Base-by-base conservation (phyloP, 2,888 invertebrate genomes). In the Limnephilus rhombicus region DNA sequence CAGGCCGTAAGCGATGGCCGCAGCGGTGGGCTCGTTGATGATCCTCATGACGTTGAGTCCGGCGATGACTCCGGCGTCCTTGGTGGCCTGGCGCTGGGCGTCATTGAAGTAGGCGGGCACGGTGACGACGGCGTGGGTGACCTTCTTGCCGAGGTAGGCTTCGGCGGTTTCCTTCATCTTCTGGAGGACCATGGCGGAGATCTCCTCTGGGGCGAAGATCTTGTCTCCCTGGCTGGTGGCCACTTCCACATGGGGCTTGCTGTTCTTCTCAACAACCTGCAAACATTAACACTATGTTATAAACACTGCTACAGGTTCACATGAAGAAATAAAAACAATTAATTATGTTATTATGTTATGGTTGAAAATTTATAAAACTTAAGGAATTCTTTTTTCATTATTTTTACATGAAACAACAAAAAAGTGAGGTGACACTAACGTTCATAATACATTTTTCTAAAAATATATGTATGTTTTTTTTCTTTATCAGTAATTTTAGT, bases 91-190 rank as follows among this genome's bases (percentile, higher is more conserved):
- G 96, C 99, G 98, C 96, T 99, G 99, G 94, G 99, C 99, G 96
- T 99, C 99, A 95, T 99, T 99, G 97, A 99, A 99, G 96, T 99
- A 99, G 45, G 99, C 99, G 12, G 99, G 99, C 1, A 99, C 99
- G 0, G 99, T 99, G 85, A 99, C 99, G 29, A 97, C 97, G 93
- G 98, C 98, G 94, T 98, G 97, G 0, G 97, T 97, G 29, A 97
- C 96, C 95, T 96, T 99, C 96, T 99, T 99, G 94, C 99, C 99
- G 91, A 99, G 97, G 95, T 99, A 99, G n/a, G 99, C 99, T 95
- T 99, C 99, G 80, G 99, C 99, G 12, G 98, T 99, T 96, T 99
- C 99, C 97, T 99, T 99, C 99, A 99, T 99, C 96, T 99, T 99
- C 45, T 97, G 97, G 92, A 99, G 97, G 82, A 99, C 99, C 99